phyloP scores from a whole-genome alignment of 1,140 invertebrate species.

The Drosophila nasuta region DNA sequence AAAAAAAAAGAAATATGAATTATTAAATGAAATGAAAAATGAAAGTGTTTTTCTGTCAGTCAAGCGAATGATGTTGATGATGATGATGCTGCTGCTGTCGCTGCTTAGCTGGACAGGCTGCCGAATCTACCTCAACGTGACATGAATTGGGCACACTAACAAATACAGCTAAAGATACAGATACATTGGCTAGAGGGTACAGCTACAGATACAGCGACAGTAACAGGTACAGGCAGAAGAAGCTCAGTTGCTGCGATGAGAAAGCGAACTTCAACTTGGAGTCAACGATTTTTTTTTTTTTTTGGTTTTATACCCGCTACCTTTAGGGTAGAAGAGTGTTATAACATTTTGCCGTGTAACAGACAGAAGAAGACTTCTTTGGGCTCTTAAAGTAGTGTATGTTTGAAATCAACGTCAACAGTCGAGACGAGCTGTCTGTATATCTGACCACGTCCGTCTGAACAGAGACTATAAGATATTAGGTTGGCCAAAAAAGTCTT shows the following conservation, averaged over 20 bases:
- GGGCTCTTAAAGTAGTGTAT: too few relatives aligned
- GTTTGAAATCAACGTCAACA: too few relatives aligned
- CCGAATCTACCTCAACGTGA: constrained; percentile 68
- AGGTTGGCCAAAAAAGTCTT: too few relatives aligned
- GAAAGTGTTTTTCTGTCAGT: constrained; percentile 75
- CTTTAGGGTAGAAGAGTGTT: too few relatives aligned
- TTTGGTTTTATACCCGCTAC: too few relatives aligned
- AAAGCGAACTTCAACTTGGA: constrained; percentile 47
- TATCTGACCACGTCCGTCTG: too few relatives aligned
- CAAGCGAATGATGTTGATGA: constrained; percentile 34
- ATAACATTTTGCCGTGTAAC: too few relatives aligned
- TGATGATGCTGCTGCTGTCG: constrained; percentile 29
- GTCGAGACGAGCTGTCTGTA: too few relatives aligned
- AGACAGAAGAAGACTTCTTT: too few relatives aligned
- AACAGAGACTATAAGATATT: too few relatives aligned
- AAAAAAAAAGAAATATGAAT: constrained; percentile 59
- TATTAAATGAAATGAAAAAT: constrained; percentile 82
- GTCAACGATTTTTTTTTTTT: constrained; percentile 8
- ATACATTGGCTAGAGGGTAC: constrained; percentile 11
- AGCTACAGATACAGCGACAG: constrained; percentile 4
- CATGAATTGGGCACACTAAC: constrained; percentile 65
- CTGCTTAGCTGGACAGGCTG: constrained; percentile 40
- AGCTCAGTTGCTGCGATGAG: constrained; percentile 30
- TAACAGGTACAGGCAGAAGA: background rate
- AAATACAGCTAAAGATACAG: constrained; percentile 21